Evolutionary conservation across 2,113 vertebrate genomes (phyloP).

Genomic region (Prietella phreatophila): DNA sequence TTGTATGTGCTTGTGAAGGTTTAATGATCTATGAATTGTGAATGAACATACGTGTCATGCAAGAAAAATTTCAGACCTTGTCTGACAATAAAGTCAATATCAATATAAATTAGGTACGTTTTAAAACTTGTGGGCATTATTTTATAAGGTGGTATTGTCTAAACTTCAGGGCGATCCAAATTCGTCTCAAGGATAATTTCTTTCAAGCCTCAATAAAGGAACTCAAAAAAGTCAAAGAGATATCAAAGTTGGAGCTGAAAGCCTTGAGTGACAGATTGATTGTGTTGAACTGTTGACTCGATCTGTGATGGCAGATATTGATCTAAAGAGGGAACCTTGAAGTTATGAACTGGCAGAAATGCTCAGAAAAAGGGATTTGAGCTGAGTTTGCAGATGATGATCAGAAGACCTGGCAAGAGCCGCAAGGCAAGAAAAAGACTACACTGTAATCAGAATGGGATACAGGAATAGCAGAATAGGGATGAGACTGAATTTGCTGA

Average conservation of each 20-base stretch:
- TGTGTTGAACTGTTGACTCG: neutral
- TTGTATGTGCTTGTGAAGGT: no score
- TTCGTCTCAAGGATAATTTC: neutral
- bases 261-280: neutral
- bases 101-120: neutral
- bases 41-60: no score
- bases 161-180: neutral
- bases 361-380: neutral
- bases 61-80: no score
- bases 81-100: no score
- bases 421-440: neutral
- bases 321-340: neutral
- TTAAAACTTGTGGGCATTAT: neutral
- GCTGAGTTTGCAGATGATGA: neutral
- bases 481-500: neutral
- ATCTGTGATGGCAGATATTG: neutral
- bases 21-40: no score
- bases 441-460: neutral
- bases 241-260: neutral
- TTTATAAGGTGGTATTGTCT: neutral
- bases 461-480: neutral
- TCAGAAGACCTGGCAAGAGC: neutral
- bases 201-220: neutral
- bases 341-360: slow-evolving; percentile 2
- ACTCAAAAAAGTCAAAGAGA: neutral